phyloP scores from a whole-genome alignment of 2,888 invertebrate species.

The Urechis unicinctus region DNA sequence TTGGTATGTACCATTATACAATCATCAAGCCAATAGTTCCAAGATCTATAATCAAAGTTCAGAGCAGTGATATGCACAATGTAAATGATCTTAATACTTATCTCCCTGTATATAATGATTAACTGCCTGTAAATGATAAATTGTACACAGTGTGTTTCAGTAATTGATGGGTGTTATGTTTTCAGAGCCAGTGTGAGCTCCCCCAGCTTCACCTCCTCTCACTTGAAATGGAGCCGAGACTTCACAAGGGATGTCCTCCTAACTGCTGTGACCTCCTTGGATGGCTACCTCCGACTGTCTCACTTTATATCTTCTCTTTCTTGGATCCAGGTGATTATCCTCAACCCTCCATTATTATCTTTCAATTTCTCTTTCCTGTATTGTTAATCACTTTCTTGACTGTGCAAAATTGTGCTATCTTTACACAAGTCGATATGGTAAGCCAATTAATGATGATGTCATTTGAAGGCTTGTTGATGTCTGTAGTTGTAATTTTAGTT shows the following conservation, averaged over 20 bases:
- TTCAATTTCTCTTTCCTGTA: not conserved
- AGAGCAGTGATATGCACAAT: no score
- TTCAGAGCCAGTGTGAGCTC: constrained; percentile 45
- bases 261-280: constrained; percentile 52
- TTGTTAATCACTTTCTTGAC: not conserved
- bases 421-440: not conserved
- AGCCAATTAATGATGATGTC: not conserved
- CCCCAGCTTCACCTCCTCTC: constrained; percentile 52
- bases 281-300: constrained; percentile 48
- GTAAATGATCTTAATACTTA: no score
- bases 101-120: no score
- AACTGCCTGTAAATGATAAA: no score
- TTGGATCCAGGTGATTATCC: constrained; percentile 49
- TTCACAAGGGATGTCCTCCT: constrained; percentile 51
- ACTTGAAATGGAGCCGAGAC: constrained; percentile 42
- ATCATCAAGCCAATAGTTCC: no score
- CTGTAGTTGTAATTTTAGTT: not conserved
- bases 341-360: not conserved
- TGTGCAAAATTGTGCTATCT: not conserved
- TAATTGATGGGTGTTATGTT: constrained; percentile 1
- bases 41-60: no score
- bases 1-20: constrained; percentile 24
- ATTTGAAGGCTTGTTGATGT: not conserved
- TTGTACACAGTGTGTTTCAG: no score
- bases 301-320: constrained; percentile 49